Evolutionary conservation across 92 coral and sea anemone species (phyloP), one percentile per base, ranked within the genome.

Genomic region (Paramuricea clavata): DNA sequence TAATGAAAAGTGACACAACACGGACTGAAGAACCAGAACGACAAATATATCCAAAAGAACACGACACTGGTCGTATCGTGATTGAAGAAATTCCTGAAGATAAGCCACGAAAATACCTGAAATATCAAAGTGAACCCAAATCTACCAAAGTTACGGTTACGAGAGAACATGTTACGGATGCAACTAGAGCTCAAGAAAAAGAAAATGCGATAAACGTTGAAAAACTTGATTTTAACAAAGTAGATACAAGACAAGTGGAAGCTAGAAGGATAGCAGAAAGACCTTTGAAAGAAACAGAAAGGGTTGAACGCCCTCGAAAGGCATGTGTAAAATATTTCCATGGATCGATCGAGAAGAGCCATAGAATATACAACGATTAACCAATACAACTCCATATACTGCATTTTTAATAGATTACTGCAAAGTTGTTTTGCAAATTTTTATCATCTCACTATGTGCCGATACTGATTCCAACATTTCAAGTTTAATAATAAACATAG

Each of bases 221-320:
- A 42, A n/a, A 25, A 41, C 80, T 74, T 8, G 80, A 74, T 25
- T 17, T 74, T 17, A 12, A 23, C 22, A 49, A 30, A 4, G 19
- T 42, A 5, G 67, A 52, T n/a, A 15, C 47, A 28, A 49, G 59
- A 49, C 22, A 34, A 11, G 67, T 13, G 43, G 80, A 74, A 74
- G 9, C 60, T n/a, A 17, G 60, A 74, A 41, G 61, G 26, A 28
- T 25, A n/a, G 52, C 31, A 74, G 61, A 74, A 39, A 74, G 52
- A 74, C 0, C 33, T 4, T 49, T 43, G 32, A 74, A 44, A 74
- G 35, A 74, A 3, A 26, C 23, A 16, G 81, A 49, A 49, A 49
- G 67, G 42, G 67, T 76, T n/a, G 33, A 73, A 32, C 52, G 76
- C 13, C 52, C n/a, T 5, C 30, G 33, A 43, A 74, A 74, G 80